Evolutionary conservation across 2,797 vertebrate species (phyloP).

Genomic region (Falco berigora): DNA sequence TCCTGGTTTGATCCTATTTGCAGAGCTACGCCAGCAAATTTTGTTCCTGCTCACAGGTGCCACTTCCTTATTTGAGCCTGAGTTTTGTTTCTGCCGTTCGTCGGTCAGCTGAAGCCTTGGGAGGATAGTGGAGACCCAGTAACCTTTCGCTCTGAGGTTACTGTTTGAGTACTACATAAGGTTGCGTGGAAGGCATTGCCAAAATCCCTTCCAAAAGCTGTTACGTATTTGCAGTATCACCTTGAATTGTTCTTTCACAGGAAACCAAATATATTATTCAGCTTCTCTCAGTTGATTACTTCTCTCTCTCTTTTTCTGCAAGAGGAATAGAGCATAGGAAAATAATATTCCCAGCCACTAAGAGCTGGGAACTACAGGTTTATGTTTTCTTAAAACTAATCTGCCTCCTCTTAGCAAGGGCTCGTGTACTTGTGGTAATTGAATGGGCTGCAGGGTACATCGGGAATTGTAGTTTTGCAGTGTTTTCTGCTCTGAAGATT

Average conservation of each 20-base stretch:
- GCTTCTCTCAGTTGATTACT: background rate
- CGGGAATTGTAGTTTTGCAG: constrained; percentile 68
- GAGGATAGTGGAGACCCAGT: background rate
- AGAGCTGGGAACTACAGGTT: background rate
- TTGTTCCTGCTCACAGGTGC: background rate
- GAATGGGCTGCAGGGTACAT: constrained; percentile 56
- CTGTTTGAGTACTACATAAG: background rate
- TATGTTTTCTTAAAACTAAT: constrained; percentile 56
- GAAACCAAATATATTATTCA: background rate
- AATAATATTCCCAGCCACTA: background rate
- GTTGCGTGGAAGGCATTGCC: background rate
- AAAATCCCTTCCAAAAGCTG: background rate
- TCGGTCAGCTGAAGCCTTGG: background rate
- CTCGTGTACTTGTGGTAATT: constrained; percentile 49
- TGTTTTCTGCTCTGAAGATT: constrained; percentile 62
- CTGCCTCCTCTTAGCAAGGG: constrained; percentile 4
- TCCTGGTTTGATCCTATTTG: background rate
- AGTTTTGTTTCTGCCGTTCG: background rate
- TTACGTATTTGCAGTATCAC: background rate
- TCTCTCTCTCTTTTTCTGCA: background rate
- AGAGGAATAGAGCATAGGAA: background rate
- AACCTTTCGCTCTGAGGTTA: background rate
- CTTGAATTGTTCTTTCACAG: background rate
- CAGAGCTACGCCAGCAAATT: background rate
- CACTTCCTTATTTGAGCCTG: background rate